Percentiles rank a stretch among this genome's conserved stretches.
These are phyloP conservation scores for Muscicapa adusta DNA, from an alignment of 2,113 vertebrate genomes.

Conservation along the genomic window DNA sequence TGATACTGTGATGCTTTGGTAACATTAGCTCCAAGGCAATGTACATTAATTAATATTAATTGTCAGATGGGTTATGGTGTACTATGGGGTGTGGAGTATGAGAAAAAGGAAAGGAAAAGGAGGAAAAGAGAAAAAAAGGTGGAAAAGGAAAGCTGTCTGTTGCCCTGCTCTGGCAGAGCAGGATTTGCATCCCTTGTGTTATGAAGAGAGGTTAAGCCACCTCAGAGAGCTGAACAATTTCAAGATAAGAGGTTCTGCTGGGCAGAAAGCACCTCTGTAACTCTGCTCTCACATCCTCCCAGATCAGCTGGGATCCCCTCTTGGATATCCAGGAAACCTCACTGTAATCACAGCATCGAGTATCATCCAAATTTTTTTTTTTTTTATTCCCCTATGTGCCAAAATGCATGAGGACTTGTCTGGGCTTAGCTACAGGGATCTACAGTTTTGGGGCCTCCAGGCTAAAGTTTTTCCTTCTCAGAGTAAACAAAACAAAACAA, in stretches of 20 bases:
- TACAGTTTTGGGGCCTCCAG: constrained; percentile 37
- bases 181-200: not conserved
- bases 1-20: not conserved
- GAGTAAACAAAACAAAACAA: constrained; percentile 52
- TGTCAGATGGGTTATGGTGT: not conserved
- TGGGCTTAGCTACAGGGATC: constrained; percentile 48
- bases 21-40: not conserved
- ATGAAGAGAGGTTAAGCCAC: not conserved
- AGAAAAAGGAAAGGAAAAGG: not conserved
- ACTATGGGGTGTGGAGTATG: not conserved
- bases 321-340: not conserved
- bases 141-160: not conserved
- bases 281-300: not conserved
- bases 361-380: not conserved
- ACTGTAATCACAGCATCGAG: not conserved
- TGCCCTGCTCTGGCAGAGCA: not conserved
- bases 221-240: not conserved
- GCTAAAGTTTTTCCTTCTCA: constrained; percentile 20
- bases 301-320: not conserved
- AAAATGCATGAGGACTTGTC: constrained; percentile 25
- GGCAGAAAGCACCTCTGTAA: not conserved
- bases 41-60: not conserved
- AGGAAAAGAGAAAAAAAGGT: not conserved
- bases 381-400: not conserved
- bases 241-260: not conserved